A percentile compares a stretch with the other conserved stretches of the same genome.
phyloP scores from a whole-genome alignment of 2,888 invertebrate species.

The Clistopyga incitator region DNA sequence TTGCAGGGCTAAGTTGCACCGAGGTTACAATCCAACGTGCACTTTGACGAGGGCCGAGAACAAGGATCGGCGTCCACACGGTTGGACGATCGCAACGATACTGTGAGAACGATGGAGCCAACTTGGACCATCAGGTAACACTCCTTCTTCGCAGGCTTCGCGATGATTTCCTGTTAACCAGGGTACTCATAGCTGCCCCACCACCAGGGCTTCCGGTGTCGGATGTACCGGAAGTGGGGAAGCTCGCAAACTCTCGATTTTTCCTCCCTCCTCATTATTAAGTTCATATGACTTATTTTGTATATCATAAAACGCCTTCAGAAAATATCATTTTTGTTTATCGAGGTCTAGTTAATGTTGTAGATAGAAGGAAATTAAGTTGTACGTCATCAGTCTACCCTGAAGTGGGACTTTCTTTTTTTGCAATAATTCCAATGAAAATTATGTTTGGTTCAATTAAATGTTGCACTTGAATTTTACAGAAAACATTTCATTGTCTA shows the following conservation, averaged over 20 bases:
- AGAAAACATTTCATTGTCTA: too few species aligned
- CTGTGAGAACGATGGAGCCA: conserved; percentile 68
- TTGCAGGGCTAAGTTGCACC: not conserved
- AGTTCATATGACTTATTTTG: not conserved
- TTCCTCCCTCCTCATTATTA: not conserved
- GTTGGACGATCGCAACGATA: conserved; percentile 73
- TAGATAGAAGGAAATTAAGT: not conserved
- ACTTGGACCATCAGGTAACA: conserved; percentile 53
- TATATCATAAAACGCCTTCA: not conserved
- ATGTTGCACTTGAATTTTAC: too few species aligned
- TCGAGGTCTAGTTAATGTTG: not conserved
- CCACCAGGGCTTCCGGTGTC: conserved; percentile 58
- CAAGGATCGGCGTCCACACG: conserved; percentile 64
- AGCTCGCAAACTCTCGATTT: conserved; percentile 9
- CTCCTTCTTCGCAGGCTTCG: conserved; percentile 60
- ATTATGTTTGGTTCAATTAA: too few species aligned
- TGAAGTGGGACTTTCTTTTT: too few species aligned
- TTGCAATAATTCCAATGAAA: too few species aligned
- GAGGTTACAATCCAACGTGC: conserved; percentile 13
- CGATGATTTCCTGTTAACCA: conserved; percentile 51
- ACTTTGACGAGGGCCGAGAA: conserved; percentile 4
- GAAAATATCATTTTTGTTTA: too few species aligned
- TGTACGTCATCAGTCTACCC: too few species aligned
- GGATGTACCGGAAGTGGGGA: conserved; percentile 53
- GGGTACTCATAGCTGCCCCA: conserved; percentile 44